phyloP scores from a whole-genome alignment of 2,797 vertebrate species.

The Liparis tanakae region DNA sequence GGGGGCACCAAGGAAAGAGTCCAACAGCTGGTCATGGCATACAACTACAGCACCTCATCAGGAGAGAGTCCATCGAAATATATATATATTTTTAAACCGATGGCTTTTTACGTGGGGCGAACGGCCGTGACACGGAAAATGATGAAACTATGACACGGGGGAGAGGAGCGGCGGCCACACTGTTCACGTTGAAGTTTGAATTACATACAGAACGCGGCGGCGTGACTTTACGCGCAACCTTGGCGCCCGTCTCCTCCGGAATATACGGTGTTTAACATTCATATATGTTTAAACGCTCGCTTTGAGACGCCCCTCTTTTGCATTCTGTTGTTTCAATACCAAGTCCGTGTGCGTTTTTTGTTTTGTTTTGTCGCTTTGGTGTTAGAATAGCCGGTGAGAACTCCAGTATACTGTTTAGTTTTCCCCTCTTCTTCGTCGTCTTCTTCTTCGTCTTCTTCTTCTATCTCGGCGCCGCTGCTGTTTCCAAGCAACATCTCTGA shows the following conservation, averaged over 20 bases:
- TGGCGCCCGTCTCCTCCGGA: constrained; percentile 4
- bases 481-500: constrained; percentile 74
- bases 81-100: no score
- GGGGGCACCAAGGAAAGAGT: no score
- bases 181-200: constrained; percentile 22
- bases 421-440: no score
- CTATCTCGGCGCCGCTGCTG: constrained; percentile 20
- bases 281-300: constrained; percentile 31
- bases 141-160: constrained; percentile 69
- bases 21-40: no score
- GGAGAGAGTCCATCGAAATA: no score
- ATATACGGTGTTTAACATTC: constrained; percentile 41
- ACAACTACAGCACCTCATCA: no score
- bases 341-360: constrained; percentile 19
- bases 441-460: no score
- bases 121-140: constrained; percentile 69
- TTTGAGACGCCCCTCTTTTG: constrained; percentile 13
- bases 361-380: constrained; percentile 24
- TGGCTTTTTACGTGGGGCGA: constrained; percentile 63
- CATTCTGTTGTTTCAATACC: constrained; percentile 34
- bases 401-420: constrained; percentile 51
- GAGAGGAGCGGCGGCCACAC: constrained; percentile 15
- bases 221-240: constrained; percentile 17
- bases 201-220: constrained; percentile 35
- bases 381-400: constrained; percentile 42